Conservation (phyloP, 2,113 vertebrate species). For the Paracanthobrama guichenoti region DNA sequence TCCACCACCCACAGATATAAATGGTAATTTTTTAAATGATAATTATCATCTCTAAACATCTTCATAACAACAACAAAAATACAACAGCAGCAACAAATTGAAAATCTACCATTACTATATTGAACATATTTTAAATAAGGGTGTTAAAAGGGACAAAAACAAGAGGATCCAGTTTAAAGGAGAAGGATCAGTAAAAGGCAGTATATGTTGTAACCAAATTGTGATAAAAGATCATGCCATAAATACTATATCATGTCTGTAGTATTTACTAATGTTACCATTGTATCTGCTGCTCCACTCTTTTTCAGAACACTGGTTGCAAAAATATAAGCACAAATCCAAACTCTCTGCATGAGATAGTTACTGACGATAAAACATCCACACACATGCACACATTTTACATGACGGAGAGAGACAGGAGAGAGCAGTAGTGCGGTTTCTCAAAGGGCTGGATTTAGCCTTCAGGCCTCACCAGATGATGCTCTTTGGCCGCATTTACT, state of each 20-base stretch:
- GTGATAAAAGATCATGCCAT: not conserved
- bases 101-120: not conserved
- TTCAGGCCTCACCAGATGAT: conserved; percentile 23
- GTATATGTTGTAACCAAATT: not conserved
- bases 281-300: not conserved
- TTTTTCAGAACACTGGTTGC: not conserved
- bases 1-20: conserved; percentile 13
- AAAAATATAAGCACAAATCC: not conserved
- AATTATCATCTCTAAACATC: conserved; percentile 23
- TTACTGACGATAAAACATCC: not conserved
- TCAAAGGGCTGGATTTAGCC: conserved; percentile 12
- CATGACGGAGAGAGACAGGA: not conserved
- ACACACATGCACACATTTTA: not conserved
- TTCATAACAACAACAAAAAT: conserved; percentile 1
- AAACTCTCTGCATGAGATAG: not conserved
- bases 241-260: not conserved
- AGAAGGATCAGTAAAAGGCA: not conserved
- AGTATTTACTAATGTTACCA: not conserved
- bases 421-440: not conserved
- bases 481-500: not conserved
- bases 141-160: not conserved
- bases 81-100: not conserved
- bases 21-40: not conserved
- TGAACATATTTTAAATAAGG: not conserved
- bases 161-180: not conserved